Percentiles rank a stretch among this genome's conserved stretches.
These are phyloP conservation scores for Agrotis puta DNA, from an alignment of 2,888 invertebrate genomes.

Conservation along the genomic window DNA sequence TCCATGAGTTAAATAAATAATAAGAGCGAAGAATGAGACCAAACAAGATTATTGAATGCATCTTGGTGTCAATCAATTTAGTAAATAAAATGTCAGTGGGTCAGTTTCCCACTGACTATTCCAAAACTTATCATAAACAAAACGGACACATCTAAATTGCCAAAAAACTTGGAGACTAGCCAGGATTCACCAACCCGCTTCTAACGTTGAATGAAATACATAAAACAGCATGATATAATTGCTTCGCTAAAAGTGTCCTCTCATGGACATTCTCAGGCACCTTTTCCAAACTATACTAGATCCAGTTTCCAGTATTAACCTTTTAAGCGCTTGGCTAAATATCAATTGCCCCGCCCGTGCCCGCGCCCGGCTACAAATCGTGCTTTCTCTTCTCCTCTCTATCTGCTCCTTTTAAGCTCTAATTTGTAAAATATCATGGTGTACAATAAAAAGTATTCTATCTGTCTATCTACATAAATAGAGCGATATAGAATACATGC, in stretches of 20 bases:
- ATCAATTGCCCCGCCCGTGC: too few relatives aligned
- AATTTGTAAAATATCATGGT: too few relatives aligned
- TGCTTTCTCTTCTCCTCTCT: too few relatives aligned
- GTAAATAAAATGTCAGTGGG: background rate
- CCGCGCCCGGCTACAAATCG: too few relatives aligned
- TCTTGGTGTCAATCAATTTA: too few relatives aligned
- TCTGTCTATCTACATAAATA: too few relatives aligned
- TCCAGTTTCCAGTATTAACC: conserved; percentile 1
- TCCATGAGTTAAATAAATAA: background rate
- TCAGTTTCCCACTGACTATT: background rate
- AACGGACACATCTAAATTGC: background rate
- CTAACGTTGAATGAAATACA: background rate
- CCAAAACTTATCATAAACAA: background rate
- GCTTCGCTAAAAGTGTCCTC: background rate
- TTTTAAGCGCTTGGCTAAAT: too few relatives aligned
- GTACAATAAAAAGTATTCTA: too few relatives aligned
- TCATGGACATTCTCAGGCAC: background rate
- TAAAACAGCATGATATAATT: background rate
- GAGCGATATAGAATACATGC: too few relatives aligned
- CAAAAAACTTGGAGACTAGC: conserved; percentile 6
- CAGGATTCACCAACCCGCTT: background rate
- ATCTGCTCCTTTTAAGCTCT: too few relatives aligned
- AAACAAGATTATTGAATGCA: background rate
- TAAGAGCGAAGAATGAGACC: background rate
- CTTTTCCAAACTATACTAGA: too few relatives aligned